Evolutionary conservation across 2,888 invertebrate genomes (phyloP), one percentile per base, ranked within the genome.

Genomic region (Lapara coniferarum): DNA sequence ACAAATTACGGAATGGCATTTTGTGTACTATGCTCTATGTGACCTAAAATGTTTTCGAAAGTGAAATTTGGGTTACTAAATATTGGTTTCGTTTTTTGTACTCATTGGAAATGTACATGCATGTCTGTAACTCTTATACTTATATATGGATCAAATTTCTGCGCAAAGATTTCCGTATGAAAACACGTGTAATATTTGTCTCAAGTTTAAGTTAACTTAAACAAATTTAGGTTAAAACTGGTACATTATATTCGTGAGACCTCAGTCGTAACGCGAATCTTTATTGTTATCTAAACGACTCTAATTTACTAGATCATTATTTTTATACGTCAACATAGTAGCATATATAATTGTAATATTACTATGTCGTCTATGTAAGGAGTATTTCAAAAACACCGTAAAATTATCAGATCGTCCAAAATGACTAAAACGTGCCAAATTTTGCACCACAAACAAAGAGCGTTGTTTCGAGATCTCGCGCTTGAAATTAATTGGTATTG

Each of bases 381-480:
- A n/a, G 46, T 44, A 63, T 66, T 57, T 49, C 76, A 68, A 69
- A 72, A 66, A 71, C 72, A 69, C 56, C 69, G 70, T 69, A 57
- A 70, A 71, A 70, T 67, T 68, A 67, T 69, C 66, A 69, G 52
- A 67, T 58, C 37, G 51, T 79, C 83, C 74, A 81, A 85, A 85
- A 90, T 86, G 82, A 87, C 81, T 74, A 77, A 79, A 80, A 87
- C 90, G 89, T 90, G 89, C 88, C 88, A 86, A 90, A 88, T 84
- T 63, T 86, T 85, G 81, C 72, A 77, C 78, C 77, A 83, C 80
- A 81, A 85, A 90, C 89, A 89, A 90, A 89, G 88, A 82, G 74
- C 73, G 72, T 82, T 87, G 85, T 87, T 81, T 81, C 74, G 75
- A 81, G 82, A 80, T 81, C 80, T 77, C 77, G 77, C 78, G 75